Base-by-base conservation (phyloP, 2,888 invertebrate genomes). In the Mythimna loreyi region DNA sequence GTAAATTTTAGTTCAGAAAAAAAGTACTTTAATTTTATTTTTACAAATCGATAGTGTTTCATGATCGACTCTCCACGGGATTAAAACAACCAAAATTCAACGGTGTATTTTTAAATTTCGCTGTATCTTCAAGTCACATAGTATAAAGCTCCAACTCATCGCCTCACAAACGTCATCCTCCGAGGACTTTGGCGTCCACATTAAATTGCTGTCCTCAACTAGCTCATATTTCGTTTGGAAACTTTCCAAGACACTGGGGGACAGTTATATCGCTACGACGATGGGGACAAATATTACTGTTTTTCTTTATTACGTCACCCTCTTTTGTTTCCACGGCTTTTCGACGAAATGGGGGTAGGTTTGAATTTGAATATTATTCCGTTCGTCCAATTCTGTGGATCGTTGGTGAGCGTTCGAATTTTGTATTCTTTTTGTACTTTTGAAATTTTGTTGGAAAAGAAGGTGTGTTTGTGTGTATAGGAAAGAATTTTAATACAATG, bases 181-280 rank as follows among this genome's bases (percentile, higher is more conserved):
- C 16, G 30, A 62, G 36, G 30, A 72, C 62, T 33, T 36, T 5
- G 33, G 55, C 49, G 63, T 63, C 28, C 52, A 59, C 64, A 73
- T 78, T 68, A 73, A 81, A 78, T 78, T 77, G 67, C 64, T 67
- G 40, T 40, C 53, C 40, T 21, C 71, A 68, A 62, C 62, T 40
- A 70, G 63, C 65, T 78, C 73, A 75, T 83, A 82, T 82, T 82
- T 81, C 73, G 66, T 75, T 82, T 83, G 82, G 82, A 83, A 81
- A 75, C 57, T 74, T 78, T 78, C 79, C 83, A 81, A 78, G 52
- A 21, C 81, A 55, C 68, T 36, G 45, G 49, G 68, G 67, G 66
- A 72, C 71, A 67, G 67, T 75, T 75, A 62, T 69, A 59, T 67
- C 56, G 55, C 50, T 68, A 40, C 40, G 23, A 60, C 49, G 52